Evolutionary conservation across 2,113 vertebrate genomes (phyloP), one percentile per base, ranked within the genome.

Genomic region (Aramus guarauna): DNA sequence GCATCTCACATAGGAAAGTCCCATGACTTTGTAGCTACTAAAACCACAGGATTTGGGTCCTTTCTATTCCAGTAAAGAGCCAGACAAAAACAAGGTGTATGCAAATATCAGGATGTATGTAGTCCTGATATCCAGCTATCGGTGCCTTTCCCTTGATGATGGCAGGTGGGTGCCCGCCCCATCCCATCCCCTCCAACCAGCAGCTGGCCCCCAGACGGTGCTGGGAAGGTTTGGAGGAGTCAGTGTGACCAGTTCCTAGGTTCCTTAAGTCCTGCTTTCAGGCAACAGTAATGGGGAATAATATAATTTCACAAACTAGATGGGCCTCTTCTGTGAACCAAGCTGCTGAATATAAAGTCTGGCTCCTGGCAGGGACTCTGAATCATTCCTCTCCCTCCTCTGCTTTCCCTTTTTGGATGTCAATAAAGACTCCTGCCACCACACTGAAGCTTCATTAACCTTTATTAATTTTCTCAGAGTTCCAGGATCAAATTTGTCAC

Each of bases 391-490:
- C 69, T 95, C 59, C 84, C 94, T 97, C 93, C 94, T 96, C 84
- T 94, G 84, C 93, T 88, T 96, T 97, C 91, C 90, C 63, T 90
- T 97, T 95, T 95, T 80, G 74, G 84, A 95, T 67, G n/a, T 50
- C 77, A 85, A 22, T 94, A 82, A 92, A 80, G 74, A 91, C 32
- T 97, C 11, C 74, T 88, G 81, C 91, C 74, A 91, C 71, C 75
- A 95, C 58, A 55, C 60, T 87, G 89, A 76, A 96, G 91, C 93
- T 94, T 96, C 94, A 95, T 97, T 97, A 97, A 96, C 95, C 94
- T 96, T 96, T 95, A 95, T 91, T 94, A 95, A 94, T 96, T 96
- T 96, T 96, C 94, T 89, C 66, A 29, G 77, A 58, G 58, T 96
- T 96, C 94, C 0, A 3, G 60, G 91, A 87, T 90, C 77, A 72